Percentiles rank a stretch among this genome's conserved stretches.
Conservation (phyloP, 2,888 invertebrate species). For the Pandemis corylana region DNA sequence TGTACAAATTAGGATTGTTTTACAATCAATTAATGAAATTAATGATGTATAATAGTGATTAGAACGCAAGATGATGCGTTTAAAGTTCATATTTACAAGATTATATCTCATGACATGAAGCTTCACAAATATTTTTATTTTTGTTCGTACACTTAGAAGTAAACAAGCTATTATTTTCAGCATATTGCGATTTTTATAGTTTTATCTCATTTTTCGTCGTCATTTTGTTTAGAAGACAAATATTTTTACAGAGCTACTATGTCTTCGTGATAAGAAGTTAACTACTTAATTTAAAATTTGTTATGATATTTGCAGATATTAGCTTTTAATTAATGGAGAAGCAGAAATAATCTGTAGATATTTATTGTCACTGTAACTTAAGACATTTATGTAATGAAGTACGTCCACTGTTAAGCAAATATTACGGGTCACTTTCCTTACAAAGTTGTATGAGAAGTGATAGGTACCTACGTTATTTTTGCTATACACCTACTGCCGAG, state of each 20-base stretch:
- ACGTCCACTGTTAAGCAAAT: too few species aligned
- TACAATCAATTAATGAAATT: too few species aligned
- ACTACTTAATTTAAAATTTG: neutral
- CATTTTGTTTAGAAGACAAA: conserved; percentile 3
- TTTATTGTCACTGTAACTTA: neutral
- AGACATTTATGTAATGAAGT: too few species aligned
- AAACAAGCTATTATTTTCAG: conserved; percentile 3
- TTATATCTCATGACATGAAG: neutral
- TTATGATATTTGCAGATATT: neutral
- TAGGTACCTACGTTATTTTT: too few species aligned
- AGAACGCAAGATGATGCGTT: neutral
- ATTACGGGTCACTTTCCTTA: neutral
- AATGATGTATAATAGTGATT: neutral
- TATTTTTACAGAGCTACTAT: neutral
- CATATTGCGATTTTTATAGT: neutral
- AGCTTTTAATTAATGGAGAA: neutral
- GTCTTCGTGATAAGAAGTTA: neutral
- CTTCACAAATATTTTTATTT: conserved; percentile 10
- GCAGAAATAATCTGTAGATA: neutral
- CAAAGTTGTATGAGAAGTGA: too few species aligned
- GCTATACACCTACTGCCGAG: too few species aligned
- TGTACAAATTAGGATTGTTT: too few species aligned
- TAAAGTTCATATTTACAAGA: neutral
- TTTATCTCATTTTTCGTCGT: conserved; percentile 3
- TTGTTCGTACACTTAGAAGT: neutral